Percentiles rank a stretch among this genome's conserved stretches.
Evolutionary conservation across 2,113 vertebrate species (phyloP).

Genomic region (Psephotus haematonotus): DNA sequence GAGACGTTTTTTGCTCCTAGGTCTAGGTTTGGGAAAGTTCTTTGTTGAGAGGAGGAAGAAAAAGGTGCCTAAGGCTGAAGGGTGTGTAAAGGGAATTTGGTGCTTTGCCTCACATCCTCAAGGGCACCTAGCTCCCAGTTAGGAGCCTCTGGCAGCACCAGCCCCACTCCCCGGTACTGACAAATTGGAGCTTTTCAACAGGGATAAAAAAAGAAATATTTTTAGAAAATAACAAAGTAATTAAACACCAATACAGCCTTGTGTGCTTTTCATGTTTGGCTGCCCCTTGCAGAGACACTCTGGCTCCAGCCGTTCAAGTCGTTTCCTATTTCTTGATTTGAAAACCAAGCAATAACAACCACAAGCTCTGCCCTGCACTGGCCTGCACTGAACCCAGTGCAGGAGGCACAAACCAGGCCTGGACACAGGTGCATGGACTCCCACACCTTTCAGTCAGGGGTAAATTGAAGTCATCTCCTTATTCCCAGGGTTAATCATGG

Average conservation of each 20-base stretch:
- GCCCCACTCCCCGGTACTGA: not conserved
- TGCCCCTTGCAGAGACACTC: not conserved
- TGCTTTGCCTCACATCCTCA: not conserved
- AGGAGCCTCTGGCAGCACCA: not conserved
- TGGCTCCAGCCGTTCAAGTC: constrained; percentile 43
- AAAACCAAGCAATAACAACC: not conserved
- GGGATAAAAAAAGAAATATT: not conserved
- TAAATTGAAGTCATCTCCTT: not conserved
- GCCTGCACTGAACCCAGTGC: accelerated
- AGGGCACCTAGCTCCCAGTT: not conserved
- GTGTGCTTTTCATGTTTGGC: not conserved
- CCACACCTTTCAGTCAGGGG: not conserved
- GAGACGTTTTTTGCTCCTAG: not conserved
- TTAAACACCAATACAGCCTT: not conserved
- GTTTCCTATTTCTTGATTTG: constrained; percentile 49
- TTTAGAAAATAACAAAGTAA: constrained; percentile 19
- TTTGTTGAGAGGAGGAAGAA: not conserved
- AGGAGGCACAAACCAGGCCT: not conserved
- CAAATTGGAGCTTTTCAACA: not conserved
- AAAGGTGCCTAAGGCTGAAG: accelerated
- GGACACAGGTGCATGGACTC: accelerated
- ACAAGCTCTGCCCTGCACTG: not conserved
- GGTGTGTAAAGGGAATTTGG: not conserved
- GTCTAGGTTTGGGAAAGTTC: not conserved
- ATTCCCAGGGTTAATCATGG: not conserved